Evolutionary conservation across 2,797 vertebrate species (phyloP), one percentile per base, ranked within the genome.

Genomic region (Siniperca undulata): DNA sequence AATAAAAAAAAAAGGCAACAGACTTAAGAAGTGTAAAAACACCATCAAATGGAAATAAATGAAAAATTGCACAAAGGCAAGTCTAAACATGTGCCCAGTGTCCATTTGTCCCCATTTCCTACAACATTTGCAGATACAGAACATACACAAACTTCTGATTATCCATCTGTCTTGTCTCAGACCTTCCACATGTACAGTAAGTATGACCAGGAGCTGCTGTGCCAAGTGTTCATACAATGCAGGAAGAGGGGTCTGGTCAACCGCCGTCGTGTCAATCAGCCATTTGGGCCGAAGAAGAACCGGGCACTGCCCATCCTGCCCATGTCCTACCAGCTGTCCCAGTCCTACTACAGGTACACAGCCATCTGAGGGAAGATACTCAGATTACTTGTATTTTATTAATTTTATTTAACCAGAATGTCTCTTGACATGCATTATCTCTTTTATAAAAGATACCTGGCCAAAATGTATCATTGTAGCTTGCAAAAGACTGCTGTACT

Each of bases 321-420:
- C 64, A 99, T 99, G 98, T 99, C 98, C 73, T 99, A 97, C 92
- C 98, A 99, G 91, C 94, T 99, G 38, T 99, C 98, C 42, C 98
- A 99, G 93, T 95, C 95, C 76, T 99, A 98, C 94, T 99, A 97
- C 96, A 97, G 96, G 98, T 99, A 88, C 42, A 20, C 5, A 7
- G 11, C 40, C 48, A 22, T 48, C 48, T 16, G 3, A 20, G 16
- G 44, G 66, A n/a, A 8, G 2, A 62, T 27, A 16, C 36, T 70
- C 14, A 11, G 9, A 67, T 30, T 20, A 34, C 13, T 2, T 46
- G 9, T 12, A 24, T 56, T 50, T 50, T 13, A 27, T 65, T 27
- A 9, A n/a, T n/a, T n/a, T n/a, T 12, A 50, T 50, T 50, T 50
- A 7, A 50, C 48, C 7, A 22, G 48, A 7, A 19, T 2, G 48